Evolutionary conservation across 23 tunicate species (phyloP).

Genomic region (Ascidia mentula): DNA sequence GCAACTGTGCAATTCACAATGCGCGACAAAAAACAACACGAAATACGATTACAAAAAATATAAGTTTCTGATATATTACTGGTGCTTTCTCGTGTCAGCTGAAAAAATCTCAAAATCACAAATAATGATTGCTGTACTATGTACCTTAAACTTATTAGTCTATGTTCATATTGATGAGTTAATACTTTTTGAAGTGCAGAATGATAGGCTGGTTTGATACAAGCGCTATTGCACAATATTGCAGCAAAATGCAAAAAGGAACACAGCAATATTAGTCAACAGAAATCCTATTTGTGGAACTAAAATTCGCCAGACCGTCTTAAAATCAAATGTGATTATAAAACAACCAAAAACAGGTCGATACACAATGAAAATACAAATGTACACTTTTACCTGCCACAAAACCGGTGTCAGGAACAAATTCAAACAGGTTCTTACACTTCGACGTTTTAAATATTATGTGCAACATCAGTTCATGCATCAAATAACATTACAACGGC

Average conservation of each 20-base stretch:
- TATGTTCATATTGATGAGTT: not conserved
- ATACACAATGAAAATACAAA: no score
- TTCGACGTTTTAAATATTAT: no score
- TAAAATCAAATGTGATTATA: no score
- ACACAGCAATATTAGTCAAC: no score
- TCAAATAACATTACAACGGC: no score
- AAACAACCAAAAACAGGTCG: no score
- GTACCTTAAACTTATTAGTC: not conserved
- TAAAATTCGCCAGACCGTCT: no score
- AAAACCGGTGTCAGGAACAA: no score
- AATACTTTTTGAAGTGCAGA: slow-evolving; percentile 1
- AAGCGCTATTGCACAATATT: slow-evolving; percentile 6
- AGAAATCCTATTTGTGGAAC: no score
- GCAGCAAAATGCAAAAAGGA: no score
- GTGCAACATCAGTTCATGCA: not conserved
- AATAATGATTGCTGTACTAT: not conserved
- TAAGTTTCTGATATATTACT: not conserved
- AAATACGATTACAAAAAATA: not conserved
- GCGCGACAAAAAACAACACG: not conserved
- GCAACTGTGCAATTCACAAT: not conserved
- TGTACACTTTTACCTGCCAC: no score
- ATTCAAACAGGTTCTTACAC: no score
- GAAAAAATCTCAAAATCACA: not conserved
- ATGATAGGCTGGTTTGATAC: not conserved
- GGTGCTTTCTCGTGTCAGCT: not conserved